Evolutionary conservation across 2,113 vertebrate species (phyloP), one percentile per base, ranked within the genome.

Genomic region (Cygnus atratus): DNA sequence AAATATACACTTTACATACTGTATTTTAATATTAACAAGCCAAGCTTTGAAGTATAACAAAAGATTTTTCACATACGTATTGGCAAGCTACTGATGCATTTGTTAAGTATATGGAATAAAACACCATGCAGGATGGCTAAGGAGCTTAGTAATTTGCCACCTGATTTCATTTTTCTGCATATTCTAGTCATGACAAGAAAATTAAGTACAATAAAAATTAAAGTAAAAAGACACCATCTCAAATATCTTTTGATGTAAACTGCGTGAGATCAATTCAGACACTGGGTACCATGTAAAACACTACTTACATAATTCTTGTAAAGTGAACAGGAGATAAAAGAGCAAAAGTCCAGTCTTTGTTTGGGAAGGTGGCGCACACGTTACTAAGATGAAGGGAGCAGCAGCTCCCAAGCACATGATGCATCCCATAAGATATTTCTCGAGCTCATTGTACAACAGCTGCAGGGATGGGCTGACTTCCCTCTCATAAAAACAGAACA

Each of bases 401-500:
- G 67, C 83, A 90, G 31, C 20, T 84, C 79, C 67, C 71, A 76
- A 95, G 88, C 83, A 70, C 46, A 75, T 28, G 78, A 86, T 80
- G 78, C 77, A 91, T 21, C 39, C 61, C 61, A 6, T 1, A 62
- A 90, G 33, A 18, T 9, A 82, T 35, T 86, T 86, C 67, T 72
- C 22, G 15, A 92, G 52, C 46, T 85, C 29, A 83, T 12, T 79
- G 68, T 90, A 72, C 72, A 75, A 35, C 91, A 95, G 93, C 93
- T 94, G 92, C 91, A 95, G 81, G 94, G 94, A 93, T 89, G 88
- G 95, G 84, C 77, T 6, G 6, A 91, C 89, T 87, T 93, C 77
- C 80, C 80, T 68, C 91, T 66, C 93, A 65, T 63, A 84, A 93
- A 93, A 95, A 92, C 95, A 91, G 77, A 94, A 84, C 0, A 0